Evolutionary conservation across 2,113 vertebrate species (phyloP).

Genomic region (Crocuta crocuta): DNA sequence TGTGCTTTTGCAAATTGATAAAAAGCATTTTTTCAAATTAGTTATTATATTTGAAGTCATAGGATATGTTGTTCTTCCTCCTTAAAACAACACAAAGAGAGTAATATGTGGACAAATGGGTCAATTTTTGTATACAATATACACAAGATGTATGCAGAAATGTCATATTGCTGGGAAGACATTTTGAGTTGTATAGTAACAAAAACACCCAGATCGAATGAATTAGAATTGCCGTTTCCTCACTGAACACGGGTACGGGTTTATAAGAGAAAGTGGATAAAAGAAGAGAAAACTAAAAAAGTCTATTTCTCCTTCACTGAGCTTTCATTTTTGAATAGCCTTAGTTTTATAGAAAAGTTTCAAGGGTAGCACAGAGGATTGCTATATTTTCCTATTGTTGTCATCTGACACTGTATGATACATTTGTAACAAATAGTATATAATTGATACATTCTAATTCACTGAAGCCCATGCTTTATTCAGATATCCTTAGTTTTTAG

Average conservation of each 20-base stretch:
- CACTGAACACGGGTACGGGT: background rate
- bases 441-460: background rate
- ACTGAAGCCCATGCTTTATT: background rate
- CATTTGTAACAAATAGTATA: background rate
- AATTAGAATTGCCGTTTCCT: slow-evolving; percentile 24
- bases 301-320: background rate
- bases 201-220: background rate
- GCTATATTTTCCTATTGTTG: background rate
- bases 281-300: background rate
- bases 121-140: background rate
- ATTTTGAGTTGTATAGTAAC: background rate
- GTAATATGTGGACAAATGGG: background rate
- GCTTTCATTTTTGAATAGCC: background rate
- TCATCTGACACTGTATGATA: background rate
- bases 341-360: background rate
- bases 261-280: background rate
- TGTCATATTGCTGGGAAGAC: background rate
- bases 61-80: background rate
- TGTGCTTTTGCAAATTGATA: background rate
- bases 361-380: background rate
- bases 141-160: background rate
- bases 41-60: background rate
- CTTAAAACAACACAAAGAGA: background rate
- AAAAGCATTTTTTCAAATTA: background rate
- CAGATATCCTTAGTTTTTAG: background rate